Conservation (phyloP, 2,113 vertebrate species). For the Entosphenus tridentatus region DNA sequence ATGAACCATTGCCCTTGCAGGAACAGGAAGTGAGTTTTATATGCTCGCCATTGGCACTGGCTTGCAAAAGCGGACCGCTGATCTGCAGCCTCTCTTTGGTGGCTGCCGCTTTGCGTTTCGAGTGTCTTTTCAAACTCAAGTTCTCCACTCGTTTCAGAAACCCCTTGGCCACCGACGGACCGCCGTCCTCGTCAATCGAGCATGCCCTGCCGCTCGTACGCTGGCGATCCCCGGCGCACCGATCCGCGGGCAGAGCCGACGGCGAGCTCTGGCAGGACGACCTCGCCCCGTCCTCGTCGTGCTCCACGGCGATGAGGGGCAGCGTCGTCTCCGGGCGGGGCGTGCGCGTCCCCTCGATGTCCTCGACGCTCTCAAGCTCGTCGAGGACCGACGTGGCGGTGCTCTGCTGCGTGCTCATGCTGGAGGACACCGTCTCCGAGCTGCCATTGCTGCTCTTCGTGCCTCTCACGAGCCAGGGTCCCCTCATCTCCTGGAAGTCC, state of each 20-base stretch:
- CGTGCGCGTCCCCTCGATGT: not conserved
- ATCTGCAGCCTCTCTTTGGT: slow-evolving; percentile 54
- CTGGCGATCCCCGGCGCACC: slow-evolving; percentile 36
- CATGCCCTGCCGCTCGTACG: too few relatives aligned
- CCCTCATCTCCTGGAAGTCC: slow-evolving; percentile 41
- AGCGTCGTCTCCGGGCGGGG: not conserved
- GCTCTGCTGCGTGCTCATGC: not conserved
- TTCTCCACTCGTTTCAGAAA: slow-evolving; percentile 93
- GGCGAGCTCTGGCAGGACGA: not conserved
- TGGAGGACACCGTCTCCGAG: not conserved
- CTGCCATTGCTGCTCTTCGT: not conserved
- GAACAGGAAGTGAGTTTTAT: not conserved
- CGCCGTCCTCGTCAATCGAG: too few relatives aligned
- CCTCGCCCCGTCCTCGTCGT: not conserved
- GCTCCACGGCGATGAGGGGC: not conserved
- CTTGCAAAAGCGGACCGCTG: slow-evolving; percentile 33
- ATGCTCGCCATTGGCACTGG: not conserved
- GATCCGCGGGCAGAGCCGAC: not conserved
- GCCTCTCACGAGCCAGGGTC: slow-evolving; percentile 12
- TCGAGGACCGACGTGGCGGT: not conserved
- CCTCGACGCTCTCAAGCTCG: not conserved
- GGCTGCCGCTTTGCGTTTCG: slow-evolving; percentile 29
- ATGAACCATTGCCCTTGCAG: not conserved
- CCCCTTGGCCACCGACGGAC: slow-evolving; percentile 31
- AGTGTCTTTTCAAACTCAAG: slow-evolving; percentile 34